Base-by-base conservation (phyloP, 2,113 vertebrate species). In the Rana temporaria region DNA sequence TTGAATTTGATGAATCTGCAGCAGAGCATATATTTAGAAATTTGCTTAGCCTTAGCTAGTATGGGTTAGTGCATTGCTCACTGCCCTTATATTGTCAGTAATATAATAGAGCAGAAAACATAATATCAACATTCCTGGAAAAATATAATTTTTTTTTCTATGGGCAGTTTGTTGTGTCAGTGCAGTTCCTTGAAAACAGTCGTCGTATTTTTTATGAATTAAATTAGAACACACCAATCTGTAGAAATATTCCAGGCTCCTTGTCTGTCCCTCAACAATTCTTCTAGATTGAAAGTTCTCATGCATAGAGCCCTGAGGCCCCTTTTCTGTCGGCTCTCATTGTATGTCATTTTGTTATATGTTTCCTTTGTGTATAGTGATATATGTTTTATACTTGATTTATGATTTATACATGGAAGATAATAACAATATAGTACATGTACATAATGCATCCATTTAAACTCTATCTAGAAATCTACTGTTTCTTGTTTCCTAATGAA, bases 331-430 rank as follows among this genome's bases (percentile, higher is more conserved):
- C 32, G 55, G 16, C 17, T 24, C 26, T 12, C 22, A 22, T 22
- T 64, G 42, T 48, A 57, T 59, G 55, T 74, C 71, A 59, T 74
- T 24, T 55, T 71, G 42, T 48, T 74, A 74, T 74, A 73, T 74
- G 55, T 59, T 52, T 74, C 69, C 69, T 53, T 53, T 34, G 42
- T 48, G 66, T 68, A 24, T 18, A 19, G 22, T 72, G 71, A 57
- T 32, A 74, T 74, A 74, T 74, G 71, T 57, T 57, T 18, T 48
- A 48, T 48, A 48, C 42, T 48, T 48, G 42, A 48, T 48, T 48
- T 48, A 19, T 57, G 55, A 52, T 22, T 74, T 74, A 74, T 57
- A 26, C 55, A 74, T 74, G 19, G 55, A 59, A 6, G 52, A 57
- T 74, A 59, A 57, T 73, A 73, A n/a, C 55, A 74, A 12, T 55